These are phyloP conservation scores for Ichneumoninae sp. DNA, from an alignment of 2,888 invertebrate species.

Conservation along the genomic window DNA sequence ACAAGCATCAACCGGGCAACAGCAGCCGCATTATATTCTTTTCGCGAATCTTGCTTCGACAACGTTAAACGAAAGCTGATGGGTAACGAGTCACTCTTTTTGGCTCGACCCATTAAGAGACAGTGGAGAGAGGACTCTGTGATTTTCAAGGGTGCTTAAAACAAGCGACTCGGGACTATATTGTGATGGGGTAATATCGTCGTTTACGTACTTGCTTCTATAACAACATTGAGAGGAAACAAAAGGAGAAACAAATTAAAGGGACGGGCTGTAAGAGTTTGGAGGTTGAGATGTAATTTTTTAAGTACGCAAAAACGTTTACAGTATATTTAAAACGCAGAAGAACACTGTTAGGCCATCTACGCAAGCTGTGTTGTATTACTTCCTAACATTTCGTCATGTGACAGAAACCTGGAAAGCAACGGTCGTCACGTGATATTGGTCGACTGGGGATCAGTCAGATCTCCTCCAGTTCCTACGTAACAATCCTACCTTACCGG, in stretches of 20 bases:
- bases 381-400: neutral
- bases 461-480: neutral
- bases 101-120: slow-evolving; percentile 3
- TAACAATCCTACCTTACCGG: neutral
- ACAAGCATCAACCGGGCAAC: slow-evolving; percentile 47
- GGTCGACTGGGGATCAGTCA: neutral
- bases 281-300: neutral
- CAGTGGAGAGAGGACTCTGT: neutral
- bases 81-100: slow-evolving; percentile 34
- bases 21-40: slow-evolving; percentile 27
- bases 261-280: neutral
- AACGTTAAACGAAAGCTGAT: slow-evolving; percentile 3
- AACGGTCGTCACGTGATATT: neutral
- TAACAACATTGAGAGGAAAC: neutral
- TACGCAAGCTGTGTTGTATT: neutral
- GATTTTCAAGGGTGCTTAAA: slow-evolving; percentile 27
- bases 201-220: neutral
- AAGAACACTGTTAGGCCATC: neutral
- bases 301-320: neutral
- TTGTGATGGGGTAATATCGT: slow-evolving; percentile 4
- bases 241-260: neutral
- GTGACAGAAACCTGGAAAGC: too few relatives aligned
- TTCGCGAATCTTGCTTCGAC: slow-evolving; percentile 41
- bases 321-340: neutral
- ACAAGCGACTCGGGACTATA: slow-evolving; percentile 2